These are phyloP conservation scores for Epinotia nisella DNA, from an alignment of 2,888 invertebrate species.

Conservation along the genomic window DNA sequence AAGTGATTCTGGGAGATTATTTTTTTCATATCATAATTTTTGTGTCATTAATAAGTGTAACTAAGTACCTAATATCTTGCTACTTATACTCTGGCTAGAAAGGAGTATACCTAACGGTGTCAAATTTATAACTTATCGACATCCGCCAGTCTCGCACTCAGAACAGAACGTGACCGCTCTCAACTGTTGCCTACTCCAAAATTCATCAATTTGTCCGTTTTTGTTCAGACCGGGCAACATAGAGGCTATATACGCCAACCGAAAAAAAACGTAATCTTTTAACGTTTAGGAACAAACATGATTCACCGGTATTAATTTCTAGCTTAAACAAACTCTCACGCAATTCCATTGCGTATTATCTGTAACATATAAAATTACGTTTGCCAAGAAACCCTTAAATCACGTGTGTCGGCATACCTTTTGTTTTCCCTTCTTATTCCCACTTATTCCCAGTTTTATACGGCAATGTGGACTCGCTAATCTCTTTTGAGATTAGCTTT, in stretches of 20 bases:
- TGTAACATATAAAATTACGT: conserved; percentile 25
- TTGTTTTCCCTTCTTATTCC: conserved; percentile 26
- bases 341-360: conserved; percentile 14
- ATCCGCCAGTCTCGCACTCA: too few relatives aligned
- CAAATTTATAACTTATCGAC: too few relatives aligned
- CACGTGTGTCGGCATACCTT: conserved; percentile 17
- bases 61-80: too few relatives aligned
- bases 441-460: conserved; percentile 20
- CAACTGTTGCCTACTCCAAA: too few relatives aligned
- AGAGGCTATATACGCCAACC: too few relatives aligned
- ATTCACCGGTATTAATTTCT: neutral
- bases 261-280: neutral
- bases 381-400: conserved; percentile 28
- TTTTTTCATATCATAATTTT: too few relatives aligned
- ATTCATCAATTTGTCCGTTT: too few relatives aligned
- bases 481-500: conserved; percentile 17
- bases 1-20: conserved; percentile 10
- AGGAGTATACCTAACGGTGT: too few relatives aligned
- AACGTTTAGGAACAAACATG: neutral
- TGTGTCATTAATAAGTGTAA: too few relatives aligned
- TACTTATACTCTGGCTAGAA: too few relatives aligned
- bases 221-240: too few relatives aligned
- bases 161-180: too few relatives aligned
- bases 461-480: conserved; percentile 17
- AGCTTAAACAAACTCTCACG: conserved; percentile 4